Base-by-base conservation (phyloP, 2,113 vertebrate species). In the Psittacara wagleri region DNA sequence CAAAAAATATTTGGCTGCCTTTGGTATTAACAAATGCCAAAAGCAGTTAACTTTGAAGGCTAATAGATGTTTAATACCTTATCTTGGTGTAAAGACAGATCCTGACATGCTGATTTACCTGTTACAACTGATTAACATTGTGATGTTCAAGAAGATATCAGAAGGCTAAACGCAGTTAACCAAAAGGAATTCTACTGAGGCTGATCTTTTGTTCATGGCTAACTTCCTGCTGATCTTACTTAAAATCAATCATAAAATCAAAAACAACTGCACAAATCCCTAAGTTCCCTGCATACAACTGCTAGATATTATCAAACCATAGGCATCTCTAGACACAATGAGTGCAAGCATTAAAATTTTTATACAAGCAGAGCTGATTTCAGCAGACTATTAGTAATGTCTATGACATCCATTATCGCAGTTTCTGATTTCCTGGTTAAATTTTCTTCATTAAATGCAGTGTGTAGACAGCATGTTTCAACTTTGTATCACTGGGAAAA, bases 41-140 rank as follows among this genome's bases (percentile, higher is more conserved):
- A 96, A 88, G 51, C 70, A 93, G 46, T 96, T 96, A 96, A 94
- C 69, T 96, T 92, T 95, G 93, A 97, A 97, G 87, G 41, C 27
- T 77, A 88, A 73, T 33, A 86, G 83, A 92, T 96, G 94, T 94
- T 96, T 96, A 97, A 97, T 63, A 93, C 51, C 75, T 69, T 77
- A 41, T 78, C 17, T 84, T 69, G 83, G 52, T 89, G 74, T 31
- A 95, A 70, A 68, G 74, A 91, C 84, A 96, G 87, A 81, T 83
- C 83, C 95, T 94, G 92, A 97, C 86, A 78, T 84, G 92, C 43
- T 96, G 95, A 97, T 98, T 97, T 96, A 97, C 90, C 74, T 96
- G 89, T 86, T 96, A 88, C 39, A 94, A 85, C 46, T 78, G 68
- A 96, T 93, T 92, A 96, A 80, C 43, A 48, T 94, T 82, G 72